Base-by-base conservation (phyloP, 1,140 invertebrate species). In the Lepidotrigona ventralis region DNA sequence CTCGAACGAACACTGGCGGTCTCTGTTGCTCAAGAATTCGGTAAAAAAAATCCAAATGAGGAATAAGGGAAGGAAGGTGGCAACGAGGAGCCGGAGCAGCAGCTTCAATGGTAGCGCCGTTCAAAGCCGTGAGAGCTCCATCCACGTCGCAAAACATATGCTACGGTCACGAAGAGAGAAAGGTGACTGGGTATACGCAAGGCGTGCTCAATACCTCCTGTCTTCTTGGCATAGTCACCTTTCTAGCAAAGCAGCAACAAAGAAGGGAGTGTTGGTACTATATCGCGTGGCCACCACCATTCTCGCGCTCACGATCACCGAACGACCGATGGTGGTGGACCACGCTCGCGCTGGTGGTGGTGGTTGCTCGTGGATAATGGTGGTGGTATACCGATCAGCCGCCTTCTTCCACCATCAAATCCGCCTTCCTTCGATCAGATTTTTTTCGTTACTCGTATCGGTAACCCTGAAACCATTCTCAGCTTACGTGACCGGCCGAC, bases 121-220 rank as follows among this genome's bases (percentile, higher is more conserved):
- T 89, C 71, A 88, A 86, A 90, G 83, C 92, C 89, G 90, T 87
- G 83, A 84, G 86, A 85, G 90, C 91, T 90, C 91, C 92, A 92
- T 93, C 90, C 86, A 90, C 86, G 76, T 86, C 87, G 91, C 90
- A 90, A 89, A 92, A 91, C 92, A 91, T 91, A 92, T 91, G 91
- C 91, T 93, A 92, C 92, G 91, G 91, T 93, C 92, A 91, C 92
- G 92, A 93, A 81, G 91, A 93, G 92, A 93, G 92, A 93, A 93
- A 93, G 92, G 92, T 92, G 92, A 93, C 92, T 93, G 92, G 86
- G 83, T 88, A 87, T 85, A 86, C 84, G 84, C 86, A 85, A 90
- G 89, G 86, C 88, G 90, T 91, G 87, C 91, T 92, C 91, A 88
- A 91, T 93, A 90, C 91, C 91, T 91, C 87, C 88, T 92, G 91